phyloP scores from a whole-genome alignment of 1,140 invertebrate genomes.

The Galendromus occidentalis region DNA sequence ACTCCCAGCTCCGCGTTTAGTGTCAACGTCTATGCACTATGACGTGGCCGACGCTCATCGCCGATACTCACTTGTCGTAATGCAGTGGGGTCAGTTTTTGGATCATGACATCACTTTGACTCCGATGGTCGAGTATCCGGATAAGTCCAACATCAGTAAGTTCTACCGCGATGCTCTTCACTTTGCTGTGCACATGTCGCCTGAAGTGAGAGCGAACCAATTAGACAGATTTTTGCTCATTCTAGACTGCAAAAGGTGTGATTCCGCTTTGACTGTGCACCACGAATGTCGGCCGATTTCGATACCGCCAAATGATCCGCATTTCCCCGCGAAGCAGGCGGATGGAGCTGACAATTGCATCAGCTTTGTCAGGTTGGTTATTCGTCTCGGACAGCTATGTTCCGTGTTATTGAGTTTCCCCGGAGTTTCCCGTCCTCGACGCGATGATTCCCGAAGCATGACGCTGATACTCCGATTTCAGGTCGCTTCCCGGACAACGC shows the following conservation, averaged over 20 bases:
- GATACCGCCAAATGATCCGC: conserved; percentile 57
- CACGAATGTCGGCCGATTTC: conserved; percentile 74
- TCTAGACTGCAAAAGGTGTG: conserved; percentile 46
- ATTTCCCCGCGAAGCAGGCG: conserved; percentile 48
- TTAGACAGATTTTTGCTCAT: conserved; percentile 27
- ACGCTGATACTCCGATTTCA: too few relatives aligned
- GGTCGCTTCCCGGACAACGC: conserved; percentile 63
- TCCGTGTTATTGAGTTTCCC: too few relatives aligned
- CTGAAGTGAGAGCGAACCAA: neutral
- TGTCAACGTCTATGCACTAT: conserved; percentile 63
- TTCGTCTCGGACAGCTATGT: neutral
- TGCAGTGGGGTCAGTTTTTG: conserved; percentile 39
- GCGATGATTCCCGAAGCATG: too few relatives aligned
- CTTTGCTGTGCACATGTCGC: too few relatives aligned
- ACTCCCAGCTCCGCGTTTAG: conserved; percentile 54
- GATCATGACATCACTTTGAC: conserved; percentile 40
- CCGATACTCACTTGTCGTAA: conserved; percentile 39
- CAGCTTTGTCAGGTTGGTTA: conserved; percentile 54
- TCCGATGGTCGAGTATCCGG: conserved; percentile 32
- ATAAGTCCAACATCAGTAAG: conserved; percentile 10
- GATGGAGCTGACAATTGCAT: conserved; percentile 65
- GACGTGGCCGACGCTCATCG: conserved; percentile 44
- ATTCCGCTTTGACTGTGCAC: conserved; percentile 58
- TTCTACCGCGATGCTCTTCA: neutral
- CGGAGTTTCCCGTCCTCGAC: too few relatives aligned